Evolutionary conservation across 1,140 invertebrate species (phyloP).

Genomic region (Leptinotarsa texana): DNA sequence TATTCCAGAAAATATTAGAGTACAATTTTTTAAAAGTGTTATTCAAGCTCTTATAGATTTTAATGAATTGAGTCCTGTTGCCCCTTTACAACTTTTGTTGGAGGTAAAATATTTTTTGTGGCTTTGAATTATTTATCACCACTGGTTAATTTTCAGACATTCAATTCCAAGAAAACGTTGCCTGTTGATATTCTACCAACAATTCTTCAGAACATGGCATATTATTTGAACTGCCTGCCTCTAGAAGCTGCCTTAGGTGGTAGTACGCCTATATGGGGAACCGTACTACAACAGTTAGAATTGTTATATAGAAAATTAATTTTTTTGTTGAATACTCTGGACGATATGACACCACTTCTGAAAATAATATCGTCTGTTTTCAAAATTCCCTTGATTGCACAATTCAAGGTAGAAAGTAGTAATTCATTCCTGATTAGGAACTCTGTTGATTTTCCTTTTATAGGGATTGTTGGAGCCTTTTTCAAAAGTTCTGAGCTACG

Average conservation of each 20-base stretch:
- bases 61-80: slow-evolving; percentile 92
- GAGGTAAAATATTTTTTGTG: slow-evolving; percentile 65
- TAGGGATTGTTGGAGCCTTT: slow-evolving; percentile 90
- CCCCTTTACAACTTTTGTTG: slow-evolving; percentile 87
- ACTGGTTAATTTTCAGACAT: slow-evolving; percentile 61
- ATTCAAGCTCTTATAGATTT: slow-evolving; percentile 94
- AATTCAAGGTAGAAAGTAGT: slow-evolving; percentile 70
- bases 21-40: slow-evolving; percentile 91
- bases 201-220: slow-evolving; percentile 87
- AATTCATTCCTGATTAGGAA: too few species aligned
- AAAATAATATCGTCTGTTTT: slow-evolving; percentile 85
- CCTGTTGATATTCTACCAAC: slow-evolving; percentile 74
- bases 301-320: slow-evolving; percentile 81
- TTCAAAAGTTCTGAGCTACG: slow-evolving; percentile 89
- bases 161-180: slow-evolving; percentile 87
- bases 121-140: background rate
- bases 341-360: slow-evolving; percentile 77
- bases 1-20: slow-evolving; percentile 66
- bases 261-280: slow-evolving; percentile 71
- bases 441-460: slow-evolving; percentile 41
- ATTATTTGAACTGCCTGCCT: slow-evolving; percentile 90
- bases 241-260: slow-evolving; percentile 77
- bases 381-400: slow-evolving; percentile 79
- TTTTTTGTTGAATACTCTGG: slow-evolving; percentile 72
- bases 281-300: slow-evolving; percentile 81